phyloP scores from a whole-genome alignment of 2,113 vertebrate genomes.

The Takifugu bimaculatus region DNA sequence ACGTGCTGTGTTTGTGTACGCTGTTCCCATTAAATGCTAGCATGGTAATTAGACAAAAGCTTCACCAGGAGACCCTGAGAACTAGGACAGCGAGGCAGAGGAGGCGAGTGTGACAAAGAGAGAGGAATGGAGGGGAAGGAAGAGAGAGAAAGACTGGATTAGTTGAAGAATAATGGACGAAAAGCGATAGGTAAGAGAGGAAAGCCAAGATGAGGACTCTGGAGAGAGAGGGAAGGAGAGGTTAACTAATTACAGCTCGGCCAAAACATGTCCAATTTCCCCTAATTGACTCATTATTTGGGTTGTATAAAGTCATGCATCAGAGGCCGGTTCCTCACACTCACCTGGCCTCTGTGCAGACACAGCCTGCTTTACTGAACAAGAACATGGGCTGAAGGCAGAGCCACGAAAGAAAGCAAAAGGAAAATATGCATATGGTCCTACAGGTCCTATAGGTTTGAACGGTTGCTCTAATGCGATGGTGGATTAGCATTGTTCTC shows the following conservation, averaged over 20 bases:
- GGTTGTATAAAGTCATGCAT: no score
- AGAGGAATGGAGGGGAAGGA: constrained; percentile 8
- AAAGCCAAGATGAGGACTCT: constrained; percentile 19
- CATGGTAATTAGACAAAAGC: constrained; percentile 72
- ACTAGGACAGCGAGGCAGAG: constrained; percentile 55
- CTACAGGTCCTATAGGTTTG: no score
- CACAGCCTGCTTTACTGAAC: no score
- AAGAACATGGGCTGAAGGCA: not conserved
- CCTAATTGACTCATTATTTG: no score
- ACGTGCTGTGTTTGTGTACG: constrained; percentile 57
- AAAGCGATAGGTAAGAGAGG: constrained; percentile 15
- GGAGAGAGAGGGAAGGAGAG: no score
- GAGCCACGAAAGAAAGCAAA: not conserved
- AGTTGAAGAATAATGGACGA: constrained; percentile 7
- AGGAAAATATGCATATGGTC: no score
- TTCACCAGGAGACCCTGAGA: constrained; percentile 68
- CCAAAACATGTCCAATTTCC: no score
- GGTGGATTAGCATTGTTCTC: no score
- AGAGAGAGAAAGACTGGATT: constrained; percentile 8
- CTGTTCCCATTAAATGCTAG: constrained; percentile 68
- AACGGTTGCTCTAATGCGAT: no score
- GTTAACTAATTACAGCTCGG: no score
- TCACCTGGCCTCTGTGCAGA: no score
- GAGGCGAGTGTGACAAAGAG: constrained; percentile 36
- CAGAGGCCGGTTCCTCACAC: no score